Percentiles rank a stretch among this genome's conserved stretches.
Evolutionary conservation across 1,140 invertebrate species (phyloP).

Genomic region (Neodiprion fabricii): DNA sequence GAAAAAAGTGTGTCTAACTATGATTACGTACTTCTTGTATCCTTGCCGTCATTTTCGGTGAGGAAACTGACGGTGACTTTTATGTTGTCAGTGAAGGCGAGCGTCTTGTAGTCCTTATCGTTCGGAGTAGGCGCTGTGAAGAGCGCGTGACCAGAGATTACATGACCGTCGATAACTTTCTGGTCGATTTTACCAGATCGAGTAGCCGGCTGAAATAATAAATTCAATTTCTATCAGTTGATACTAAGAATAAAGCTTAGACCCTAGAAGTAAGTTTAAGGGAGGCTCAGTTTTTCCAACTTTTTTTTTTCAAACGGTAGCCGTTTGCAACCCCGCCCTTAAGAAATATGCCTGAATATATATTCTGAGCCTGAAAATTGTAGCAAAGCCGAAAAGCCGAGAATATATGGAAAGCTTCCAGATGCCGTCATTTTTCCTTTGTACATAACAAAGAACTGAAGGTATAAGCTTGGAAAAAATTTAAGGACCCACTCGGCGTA

Average conservation of each 20-base stretch:
- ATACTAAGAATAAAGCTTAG: neutral
- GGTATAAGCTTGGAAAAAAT: no score
- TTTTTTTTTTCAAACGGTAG: no score
- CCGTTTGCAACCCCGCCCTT: no score
- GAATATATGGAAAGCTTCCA: neutral
- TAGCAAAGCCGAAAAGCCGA: neutral
- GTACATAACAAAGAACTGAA: neutral
- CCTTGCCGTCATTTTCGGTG: constrained; percentile 66
- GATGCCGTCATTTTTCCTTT: neutral
- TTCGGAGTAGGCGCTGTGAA: constrained; percentile 82
- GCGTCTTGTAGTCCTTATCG: constrained; percentile 74
- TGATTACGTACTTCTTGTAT: constrained; percentile 58
- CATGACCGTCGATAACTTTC: constrained; percentile 88
- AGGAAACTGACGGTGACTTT: constrained; percentile 82
- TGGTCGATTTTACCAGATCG: constrained; percentile 76
- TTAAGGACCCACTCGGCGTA: no score
- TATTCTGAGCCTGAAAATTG: neutral
- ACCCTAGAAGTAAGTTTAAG: no score
- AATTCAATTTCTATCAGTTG: constrained; percentile 6
- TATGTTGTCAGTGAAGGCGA: constrained; percentile 82
- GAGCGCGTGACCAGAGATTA: constrained; percentile 85
- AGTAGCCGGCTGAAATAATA: constrained; percentile 64
- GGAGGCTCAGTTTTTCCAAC: no score
- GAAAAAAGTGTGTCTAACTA: no score
- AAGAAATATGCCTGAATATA: no score